Conservation (phyloP, 2,797 vertebrate species). For the Muscicapa striata region DNA sequence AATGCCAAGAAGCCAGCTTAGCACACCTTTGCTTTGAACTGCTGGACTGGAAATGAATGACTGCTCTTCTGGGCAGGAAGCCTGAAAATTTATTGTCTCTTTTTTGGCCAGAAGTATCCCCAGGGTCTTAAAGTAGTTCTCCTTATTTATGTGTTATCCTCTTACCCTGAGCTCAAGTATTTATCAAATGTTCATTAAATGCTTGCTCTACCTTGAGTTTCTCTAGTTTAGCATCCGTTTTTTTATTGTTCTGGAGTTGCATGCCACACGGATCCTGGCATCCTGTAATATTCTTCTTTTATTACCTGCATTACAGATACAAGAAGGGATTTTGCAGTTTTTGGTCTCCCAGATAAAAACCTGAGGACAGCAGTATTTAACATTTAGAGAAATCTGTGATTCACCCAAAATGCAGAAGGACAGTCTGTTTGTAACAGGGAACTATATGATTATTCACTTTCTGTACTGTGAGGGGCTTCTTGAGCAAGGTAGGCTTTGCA, state of each 20-base stretch:
- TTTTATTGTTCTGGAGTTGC: background rate
- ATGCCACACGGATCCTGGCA: background rate
- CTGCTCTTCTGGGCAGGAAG: background rate
- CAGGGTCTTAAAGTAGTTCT: background rate
- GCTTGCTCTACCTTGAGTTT: background rate
- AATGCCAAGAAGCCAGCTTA: slow-evolving; percentile 7
- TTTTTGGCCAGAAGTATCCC: background rate
- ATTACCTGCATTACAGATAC: background rate
- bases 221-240: background rate
- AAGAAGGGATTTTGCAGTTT: background rate
- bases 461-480: background rate
- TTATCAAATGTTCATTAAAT: background rate
- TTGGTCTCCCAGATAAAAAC: background rate
- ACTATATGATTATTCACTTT: background rate
- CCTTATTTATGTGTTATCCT: background rate
- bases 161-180: background rate
- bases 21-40: background rate
- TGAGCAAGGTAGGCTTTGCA: background rate
- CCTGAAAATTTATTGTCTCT: background rate
- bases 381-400: background rate
- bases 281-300: background rate
- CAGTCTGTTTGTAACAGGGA: background rate
- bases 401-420: background rate
- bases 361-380: background rate
- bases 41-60: background rate